Base-by-base conservation (phyloP, 2,888 invertebrate genomes). In the Alentia gelatinosa region DNA sequence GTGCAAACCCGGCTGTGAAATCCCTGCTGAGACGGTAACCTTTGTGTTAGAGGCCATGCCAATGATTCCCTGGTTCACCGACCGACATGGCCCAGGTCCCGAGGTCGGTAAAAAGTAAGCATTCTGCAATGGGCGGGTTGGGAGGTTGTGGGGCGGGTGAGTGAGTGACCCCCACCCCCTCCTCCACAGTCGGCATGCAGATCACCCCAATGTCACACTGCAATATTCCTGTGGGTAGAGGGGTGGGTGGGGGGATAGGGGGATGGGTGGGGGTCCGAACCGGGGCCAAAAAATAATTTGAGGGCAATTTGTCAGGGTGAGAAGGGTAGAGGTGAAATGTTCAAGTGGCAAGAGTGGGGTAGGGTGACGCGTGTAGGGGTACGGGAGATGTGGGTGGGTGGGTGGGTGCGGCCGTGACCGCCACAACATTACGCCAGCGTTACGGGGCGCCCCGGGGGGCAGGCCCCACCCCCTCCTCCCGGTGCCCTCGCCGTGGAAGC, bases 261-360 rank as follows among this genome's bases (percentile, higher is more conserved):
- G 33, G 42, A 26, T 4, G 42, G 86, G 86, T 15, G 26, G 50
- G 30, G 30, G 86, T 19, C 39, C 12, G 86, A 19, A 86, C 42
- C 23, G 26, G 74, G 33, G 39, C 35, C 42, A 47, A 86, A 86
- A 47, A 86, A 86, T 86, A 86, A 86, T 86, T 30, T 86, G 50
- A 50, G 86, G 86, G 47, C 50, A 86, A 86, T 86, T 47, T 86
- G 86, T 86, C 86, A 47, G 86, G 86, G 47, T 42, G 50, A 47
- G 35, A 30, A 86, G 86, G 42, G 86, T 50, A 86, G 42, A 50
- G 86, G 47, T 86, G 47, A 86, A 86, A 86, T 86, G 86, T 86
- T 86, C 86, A 86, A 86, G 86, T 86, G 86, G 47, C n/a, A 47
- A 5, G 42, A 33, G 47, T 19, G 39, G 30, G 7, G 79, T 39